A percentile compares a stretch with the other conserved stretches of the same genome.
Conservation (phyloP, 2,797 vertebrate species). For the Rhadinocentrus ornatus region DNA sequence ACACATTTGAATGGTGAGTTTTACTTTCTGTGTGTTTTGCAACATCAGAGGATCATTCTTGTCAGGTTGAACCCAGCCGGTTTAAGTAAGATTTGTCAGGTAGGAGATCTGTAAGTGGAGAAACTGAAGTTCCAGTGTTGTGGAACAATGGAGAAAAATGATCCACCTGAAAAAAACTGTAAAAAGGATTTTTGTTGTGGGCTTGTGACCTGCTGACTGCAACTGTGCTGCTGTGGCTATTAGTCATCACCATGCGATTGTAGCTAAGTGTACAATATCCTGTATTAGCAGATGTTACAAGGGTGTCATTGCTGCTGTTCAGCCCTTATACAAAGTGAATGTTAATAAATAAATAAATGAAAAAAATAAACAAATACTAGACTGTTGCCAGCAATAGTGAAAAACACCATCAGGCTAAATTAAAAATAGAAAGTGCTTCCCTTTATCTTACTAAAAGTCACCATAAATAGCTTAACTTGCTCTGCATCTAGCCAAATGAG, state of each 20-base stretch:
- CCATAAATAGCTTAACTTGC: not conserved
- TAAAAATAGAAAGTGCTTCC: not conserved
- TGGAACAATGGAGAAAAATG: not conserved
- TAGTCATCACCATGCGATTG: not conserved
- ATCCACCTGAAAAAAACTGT: not conserved
- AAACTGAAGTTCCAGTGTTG: not conserved
- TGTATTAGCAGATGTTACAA: not conserved
- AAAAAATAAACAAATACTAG: not conserved
- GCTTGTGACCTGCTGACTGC: not conserved
- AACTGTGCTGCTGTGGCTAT: not conserved
- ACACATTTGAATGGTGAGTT: not conserved
- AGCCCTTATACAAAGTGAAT: not conserved
- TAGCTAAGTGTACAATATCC: not conserved
- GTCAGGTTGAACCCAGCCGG: too few relatives aligned
- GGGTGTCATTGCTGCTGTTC: not conserved
- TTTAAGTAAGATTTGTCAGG: not conserved
- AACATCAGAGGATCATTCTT: not conserved
- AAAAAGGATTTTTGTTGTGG: not conserved
- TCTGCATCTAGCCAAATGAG: not conserved
- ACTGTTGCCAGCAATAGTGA: not conserved
- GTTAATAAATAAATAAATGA: not conserved
- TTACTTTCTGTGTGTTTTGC: not conserved
- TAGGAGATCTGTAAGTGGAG: not conserved
- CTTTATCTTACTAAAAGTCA: not conserved
- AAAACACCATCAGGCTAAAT: not conserved